Evolutionary conservation across 2,888 invertebrate species (phyloP).

Genomic region (Sepiola atlantica): DNA sequence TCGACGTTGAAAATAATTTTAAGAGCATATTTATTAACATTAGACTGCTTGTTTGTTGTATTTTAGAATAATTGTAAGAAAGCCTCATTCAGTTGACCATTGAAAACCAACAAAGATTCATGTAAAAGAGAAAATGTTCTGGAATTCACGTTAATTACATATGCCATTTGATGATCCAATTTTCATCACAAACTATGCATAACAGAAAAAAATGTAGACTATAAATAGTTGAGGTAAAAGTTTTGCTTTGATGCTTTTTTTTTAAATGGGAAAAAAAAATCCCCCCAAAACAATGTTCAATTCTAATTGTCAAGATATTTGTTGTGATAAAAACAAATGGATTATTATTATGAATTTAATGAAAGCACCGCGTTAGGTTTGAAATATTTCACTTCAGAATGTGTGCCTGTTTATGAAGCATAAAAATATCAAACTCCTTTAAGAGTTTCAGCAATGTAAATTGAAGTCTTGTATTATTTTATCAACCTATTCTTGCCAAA

Average conservation of each 20-base stretch:
- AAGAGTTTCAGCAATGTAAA: background rate
- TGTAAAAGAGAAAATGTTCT: background rate
- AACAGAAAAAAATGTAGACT: background rate
- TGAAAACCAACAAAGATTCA: background rate
- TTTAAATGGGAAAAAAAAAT: background rate
- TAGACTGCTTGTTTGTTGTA: background rate
- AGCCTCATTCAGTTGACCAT: background rate
- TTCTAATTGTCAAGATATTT: background rate
- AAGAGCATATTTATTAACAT: too few relatives aligned
- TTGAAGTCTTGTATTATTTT: background rate
- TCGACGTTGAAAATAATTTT: too few relatives aligned
- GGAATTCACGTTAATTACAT: too few relatives aligned
- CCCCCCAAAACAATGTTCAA: background rate
- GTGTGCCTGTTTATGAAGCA: background rate
- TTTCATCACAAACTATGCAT: background rate
- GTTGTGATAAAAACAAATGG: background rate
- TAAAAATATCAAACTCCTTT: background rate
- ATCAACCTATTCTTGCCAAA: constrained; percentile 21
- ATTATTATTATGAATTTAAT: background rate
- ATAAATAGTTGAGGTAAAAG: background rate
- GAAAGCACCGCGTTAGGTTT: background rate
- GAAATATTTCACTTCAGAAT: background rate
- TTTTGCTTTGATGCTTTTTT: background rate
- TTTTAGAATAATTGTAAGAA: background rate
- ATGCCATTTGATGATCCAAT: too few relatives aligned